A percentile compares a stretch with the other conserved stretches of the same genome.
These are phyloP conservation scores for Catamblyrhynchus diadema DNA, from an alignment of 2,797 vertebrate species.

Conservation along the genomic window DNA sequence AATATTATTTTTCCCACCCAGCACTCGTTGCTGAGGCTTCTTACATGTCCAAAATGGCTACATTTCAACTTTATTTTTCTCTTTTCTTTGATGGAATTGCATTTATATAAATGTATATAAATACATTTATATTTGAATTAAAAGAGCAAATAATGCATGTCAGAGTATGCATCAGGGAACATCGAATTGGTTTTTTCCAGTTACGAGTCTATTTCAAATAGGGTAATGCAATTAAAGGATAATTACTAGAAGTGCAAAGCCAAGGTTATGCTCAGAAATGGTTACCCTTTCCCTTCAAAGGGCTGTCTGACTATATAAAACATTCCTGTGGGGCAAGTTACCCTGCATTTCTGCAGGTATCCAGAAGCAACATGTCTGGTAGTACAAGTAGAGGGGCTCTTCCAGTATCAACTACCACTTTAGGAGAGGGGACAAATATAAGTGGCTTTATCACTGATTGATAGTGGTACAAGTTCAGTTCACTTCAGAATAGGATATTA, in stretches of 20 bases:
- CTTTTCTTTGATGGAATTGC: conserved; percentile 80
- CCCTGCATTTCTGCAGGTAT: conserved; percentile 29
- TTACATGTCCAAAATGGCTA: conserved; percentile 89
- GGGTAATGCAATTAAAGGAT: conserved; percentile 82
- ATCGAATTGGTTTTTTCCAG: conserved; percentile 75
- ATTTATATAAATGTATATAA: neutral
- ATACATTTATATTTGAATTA: conserved; percentile 77
- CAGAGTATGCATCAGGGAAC: conserved; percentile 72
- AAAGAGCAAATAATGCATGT: conserved; percentile 81
- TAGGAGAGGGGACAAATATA: neutral
- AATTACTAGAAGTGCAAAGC: conserved; percentile 78
- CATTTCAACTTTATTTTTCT: conserved; percentile 87
- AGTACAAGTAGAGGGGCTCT: neutral
- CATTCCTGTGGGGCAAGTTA: conserved; percentile 63
- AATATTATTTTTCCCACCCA: conserved; percentile 42
- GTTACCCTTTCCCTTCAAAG: conserved; percentile 74
- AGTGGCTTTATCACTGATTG: conserved; percentile 45
- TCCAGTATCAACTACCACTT: neutral
- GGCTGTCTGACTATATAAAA: conserved; percentile 72
- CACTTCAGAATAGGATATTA: conserved; percentile 56
- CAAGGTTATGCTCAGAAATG: conserved; percentile 79
- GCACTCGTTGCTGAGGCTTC: conserved; percentile 75
- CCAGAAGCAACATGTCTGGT: conserved; percentile 18
- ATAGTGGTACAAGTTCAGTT: conserved; percentile 63
- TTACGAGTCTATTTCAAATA: conserved; percentile 81